A percentile compares a stretch with the other conserved stretches of the same genome.
Conservation (phyloP, 2,797 vertebrate genomes). For the Amniataba percoides region DNA sequence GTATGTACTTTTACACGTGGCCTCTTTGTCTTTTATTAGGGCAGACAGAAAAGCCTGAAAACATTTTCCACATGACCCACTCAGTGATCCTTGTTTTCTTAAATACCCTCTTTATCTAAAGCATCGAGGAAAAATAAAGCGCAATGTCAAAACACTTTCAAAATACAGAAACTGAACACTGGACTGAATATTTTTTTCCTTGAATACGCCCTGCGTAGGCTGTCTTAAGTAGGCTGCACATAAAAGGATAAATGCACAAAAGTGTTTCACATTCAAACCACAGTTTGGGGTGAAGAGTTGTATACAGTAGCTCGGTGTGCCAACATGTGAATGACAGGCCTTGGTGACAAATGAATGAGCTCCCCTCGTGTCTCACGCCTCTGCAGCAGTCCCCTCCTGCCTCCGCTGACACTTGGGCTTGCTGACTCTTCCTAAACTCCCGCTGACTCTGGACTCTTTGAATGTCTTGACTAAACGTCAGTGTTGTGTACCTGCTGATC, state of each 20-base stretch:
- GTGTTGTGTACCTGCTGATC: slow-evolving; percentile 1
- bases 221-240: background rate
- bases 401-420: background rate
- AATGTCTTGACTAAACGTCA: slow-evolving; percentile 24
- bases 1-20: background rate
- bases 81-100: background rate
- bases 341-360: too few relatives aligned
- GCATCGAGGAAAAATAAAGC: background rate
- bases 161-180: background rate
- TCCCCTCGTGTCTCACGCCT: slow-evolving; percentile 43
- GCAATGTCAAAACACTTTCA: too few relatives aligned
- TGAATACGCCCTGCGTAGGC: background rate
- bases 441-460: slow-evolving; percentile 31
- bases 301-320: slow-evolving; percentile 22
- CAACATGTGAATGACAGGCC: slow-evolving; percentile 6
- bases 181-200: slow-evolving; percentile 1
- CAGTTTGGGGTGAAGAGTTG: background rate
- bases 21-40: background rate
- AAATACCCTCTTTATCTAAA: background rate
- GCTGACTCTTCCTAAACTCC: slow-evolving; percentile 33
- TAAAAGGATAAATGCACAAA: background rate
- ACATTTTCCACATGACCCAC: too few relatives aligned
- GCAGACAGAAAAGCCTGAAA: too few relatives aligned
- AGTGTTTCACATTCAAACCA: background rate
- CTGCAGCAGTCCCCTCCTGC: slow-evolving; percentile 3